Evolutionary conservation across 2,797 vertebrate species (phyloP), one percentile per base, ranked within the genome.

Genomic region (Gymnocypris eckloni): DNA sequence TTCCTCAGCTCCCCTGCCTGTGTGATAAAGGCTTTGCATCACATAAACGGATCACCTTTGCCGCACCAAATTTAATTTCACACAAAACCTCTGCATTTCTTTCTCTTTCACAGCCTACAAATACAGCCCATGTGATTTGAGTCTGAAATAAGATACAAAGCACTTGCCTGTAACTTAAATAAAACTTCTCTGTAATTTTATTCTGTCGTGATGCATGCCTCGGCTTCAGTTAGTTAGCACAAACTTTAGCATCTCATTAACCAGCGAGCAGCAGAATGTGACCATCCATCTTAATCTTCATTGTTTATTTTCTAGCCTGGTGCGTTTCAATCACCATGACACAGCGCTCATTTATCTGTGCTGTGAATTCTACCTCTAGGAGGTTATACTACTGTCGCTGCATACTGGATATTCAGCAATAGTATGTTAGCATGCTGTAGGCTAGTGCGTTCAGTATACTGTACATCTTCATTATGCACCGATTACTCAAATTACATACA

Each of bases 31-130:
- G 80, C 39, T 84, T 80, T 39, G 82, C 85, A 81, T 75, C 82
- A 43, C 48, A 77, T 82, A 87, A 88, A 83, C 52, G 69, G 82
- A 82, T 80, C 61, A 76, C 61, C 50, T 86, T 50, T 39, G 67
- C 73, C 37, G 50, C 76, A 85, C 79, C 33, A 50, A 83, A 85
- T 89, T 86, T 56, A 73, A 90, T 83, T 87, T 83, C 81, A 81
- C 66, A 67, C 43, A n/a, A 70, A 88, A 81, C 84, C 84, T 86
- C 39, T 64, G 59, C 82, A 61, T 50, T 45, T 83, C 37, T 83
- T 54, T 76, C 54, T 67, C 71, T 77, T 83, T 83, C 59, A 71
- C 43, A 61, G 54, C 69, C 39, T 20, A 20, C 72, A 71, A 78
- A 56, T 22, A 48, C 28, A 48, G 52, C 45, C 11, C 25, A 1